A percentile compares a stretch with the other conserved stretches of the same genome.
These are phyloP conservation scores for Marcusenius ussheri DNA, from an alignment of 2,113 vertebrate genomes.

Conservation along the genomic window DNA sequence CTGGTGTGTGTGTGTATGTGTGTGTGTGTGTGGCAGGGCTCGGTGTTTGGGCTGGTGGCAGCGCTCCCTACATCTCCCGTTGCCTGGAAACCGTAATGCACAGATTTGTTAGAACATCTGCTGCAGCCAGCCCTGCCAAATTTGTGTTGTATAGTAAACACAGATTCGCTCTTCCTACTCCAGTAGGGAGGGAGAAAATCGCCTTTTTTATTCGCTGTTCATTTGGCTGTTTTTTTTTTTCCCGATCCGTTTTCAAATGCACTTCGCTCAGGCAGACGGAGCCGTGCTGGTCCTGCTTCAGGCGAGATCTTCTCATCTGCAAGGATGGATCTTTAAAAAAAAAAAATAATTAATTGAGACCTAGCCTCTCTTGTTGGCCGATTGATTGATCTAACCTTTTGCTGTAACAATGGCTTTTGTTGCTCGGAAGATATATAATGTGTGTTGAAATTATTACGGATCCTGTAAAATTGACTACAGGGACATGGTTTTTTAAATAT, in stretches of 20 bases:
- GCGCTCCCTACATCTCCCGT: conserved; percentile 15
- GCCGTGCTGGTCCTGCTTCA: not conserved
- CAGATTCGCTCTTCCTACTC: conserved; percentile 3
- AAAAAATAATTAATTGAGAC: not conserved
- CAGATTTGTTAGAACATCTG: conserved; percentile 28
- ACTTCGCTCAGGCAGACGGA: not conserved
- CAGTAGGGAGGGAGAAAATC: conserved; percentile 19
- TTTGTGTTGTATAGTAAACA: conserved; percentile 26
- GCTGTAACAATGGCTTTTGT: not conserved
- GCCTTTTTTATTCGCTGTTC: conserved; percentile 20
- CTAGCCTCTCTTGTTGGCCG: not conserved
- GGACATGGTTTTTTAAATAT: not conserved
- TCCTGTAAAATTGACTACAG: not conserved
- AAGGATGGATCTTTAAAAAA: not conserved
- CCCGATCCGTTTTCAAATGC: not conserved
- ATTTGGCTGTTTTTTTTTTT: not conserved
- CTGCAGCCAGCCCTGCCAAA: conserved; percentile 21
- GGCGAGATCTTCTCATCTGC: not conserved
- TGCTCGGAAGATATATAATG: not conserved
- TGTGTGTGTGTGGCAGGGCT: not conserved
- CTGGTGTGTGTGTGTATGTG: not conserved
- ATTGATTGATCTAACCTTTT: not conserved
- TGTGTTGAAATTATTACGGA: not conserved
- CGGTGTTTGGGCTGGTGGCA: conserved; percentile 1
- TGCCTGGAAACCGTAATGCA: conserved; percentile 28